Evolutionary conservation across 2,888 invertebrate species (phyloP), one percentile per base, ranked within the genome.

Genomic region (Tetragonula carbonaria): DNA sequence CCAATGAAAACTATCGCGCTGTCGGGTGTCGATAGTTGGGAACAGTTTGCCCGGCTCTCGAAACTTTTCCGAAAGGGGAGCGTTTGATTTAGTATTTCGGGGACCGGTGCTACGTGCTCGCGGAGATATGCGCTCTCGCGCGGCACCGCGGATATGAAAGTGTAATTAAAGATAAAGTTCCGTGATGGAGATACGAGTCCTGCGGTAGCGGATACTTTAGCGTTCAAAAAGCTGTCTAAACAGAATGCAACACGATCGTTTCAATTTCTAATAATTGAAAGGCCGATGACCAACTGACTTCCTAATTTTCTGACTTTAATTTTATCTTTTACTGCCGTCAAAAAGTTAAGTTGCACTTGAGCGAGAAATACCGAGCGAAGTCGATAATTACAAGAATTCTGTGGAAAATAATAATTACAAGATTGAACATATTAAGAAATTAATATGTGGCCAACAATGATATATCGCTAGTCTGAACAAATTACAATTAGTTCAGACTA

Each of bases 1-100:
- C 38, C 55, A 45, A 78, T 74, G 78, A 66, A 78, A 78, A 72
- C 78, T 73, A 73, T 78, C 65, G 53, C 65, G 55, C 8, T 5
- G 8, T 45, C 45, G 51, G 28, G 59, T 66, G 65, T 66, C 78
- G 74, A 78, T 65, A 78, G 78, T 78, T 78, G 0, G 28, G 50
- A 28, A 57, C 66, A 66, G 74, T 75, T 75, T 21, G 77, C 53
- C 8, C 71, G 59, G 16, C 53, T 38, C 72, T 63, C 38, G 51
- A 33, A 77, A 77, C 62, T 72, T 77, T 77, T 77, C 72, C 51
- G 23, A 33, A 28, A 28, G 21, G 6, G 13, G 18, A 18, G 55
- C 38, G n/a, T 74, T 74, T 74, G 66, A 74, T 74, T 66, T 74
- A 74, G 74, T 74, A 66, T 53, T 66, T 55, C 38, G 28, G 63